phyloP scores from a whole-genome alignment of 1,140 invertebrate genomes.

The Aporrectodea caliginosa region DNA sequence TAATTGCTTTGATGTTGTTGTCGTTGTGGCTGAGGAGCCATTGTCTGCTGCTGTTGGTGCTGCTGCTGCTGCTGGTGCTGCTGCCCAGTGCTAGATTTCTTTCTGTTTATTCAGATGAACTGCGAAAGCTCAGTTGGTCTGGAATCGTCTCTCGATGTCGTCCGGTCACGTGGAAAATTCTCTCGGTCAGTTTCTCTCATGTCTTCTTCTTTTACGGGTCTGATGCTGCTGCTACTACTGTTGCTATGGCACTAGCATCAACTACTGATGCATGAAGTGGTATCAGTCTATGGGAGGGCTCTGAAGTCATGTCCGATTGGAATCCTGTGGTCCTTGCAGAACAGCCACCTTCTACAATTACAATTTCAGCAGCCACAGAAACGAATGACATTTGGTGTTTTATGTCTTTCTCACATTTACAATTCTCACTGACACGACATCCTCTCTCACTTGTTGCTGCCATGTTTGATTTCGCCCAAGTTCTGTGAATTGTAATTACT shows the following conservation, averaged over 20 bases:
- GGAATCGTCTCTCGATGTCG: slow-evolving; percentile 83
- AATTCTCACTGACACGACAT: no score
- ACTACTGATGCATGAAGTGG: not conserved
- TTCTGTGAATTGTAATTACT: no score
- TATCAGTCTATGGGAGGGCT: not conserved
- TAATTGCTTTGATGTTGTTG: not conserved
- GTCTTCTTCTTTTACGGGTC: not conserved
- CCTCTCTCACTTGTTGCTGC: no score
- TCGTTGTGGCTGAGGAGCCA: not conserved
- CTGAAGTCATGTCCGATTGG: not conserved
- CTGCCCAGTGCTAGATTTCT: not conserved
- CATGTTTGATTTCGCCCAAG: no score
- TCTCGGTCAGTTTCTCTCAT: slow-evolving; percentile 62
- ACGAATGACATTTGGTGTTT: no score
- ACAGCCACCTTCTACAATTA: not conserved
- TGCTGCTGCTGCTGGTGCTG: not conserved
- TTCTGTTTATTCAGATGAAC: slow-evolving; percentile 61
- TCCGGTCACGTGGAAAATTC: slow-evolving; percentile 69
- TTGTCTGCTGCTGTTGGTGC: not conserved
- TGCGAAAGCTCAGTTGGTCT: slow-evolving; percentile 89
- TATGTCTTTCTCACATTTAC: no score
- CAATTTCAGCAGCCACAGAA: not conserved
- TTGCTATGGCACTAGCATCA: not conserved
- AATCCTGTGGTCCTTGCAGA: not conserved
- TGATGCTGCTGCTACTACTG: not conserved